These are phyloP conservation scores for Noctua fimbriata DNA, from an alignment of 2,888 invertebrate species.

Conservation along the genomic window DNA sequence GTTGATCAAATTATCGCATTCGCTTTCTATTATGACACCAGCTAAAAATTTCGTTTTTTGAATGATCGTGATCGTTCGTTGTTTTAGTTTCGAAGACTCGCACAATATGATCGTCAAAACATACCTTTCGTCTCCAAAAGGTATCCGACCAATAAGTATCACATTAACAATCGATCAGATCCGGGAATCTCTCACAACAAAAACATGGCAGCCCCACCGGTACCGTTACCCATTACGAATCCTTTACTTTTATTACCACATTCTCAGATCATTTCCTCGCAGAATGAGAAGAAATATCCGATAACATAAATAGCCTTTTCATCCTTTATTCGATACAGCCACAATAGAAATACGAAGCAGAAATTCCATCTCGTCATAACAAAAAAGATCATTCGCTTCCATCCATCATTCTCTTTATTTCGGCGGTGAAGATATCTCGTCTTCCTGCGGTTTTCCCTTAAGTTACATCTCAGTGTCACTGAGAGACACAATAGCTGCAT, in stretches of 20 bases:
- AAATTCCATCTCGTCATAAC: background rate
- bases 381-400: background rate
- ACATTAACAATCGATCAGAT: background rate
- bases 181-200: background rate
- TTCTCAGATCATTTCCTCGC: constrained; percentile 47
- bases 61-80: no score
- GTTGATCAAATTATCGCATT: background rate
- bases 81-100: background rate
- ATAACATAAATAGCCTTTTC: constrained; percentile 40
- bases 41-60: background rate
- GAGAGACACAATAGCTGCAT: background rate
- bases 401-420: background rate
- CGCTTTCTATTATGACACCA: background rate
- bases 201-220: background rate
- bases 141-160: background rate
- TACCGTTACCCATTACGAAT: constrained; percentile 10
- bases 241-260: constrained; percentile 40
- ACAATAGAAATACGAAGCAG: background rate
- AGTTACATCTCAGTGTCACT: background rate
- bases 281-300: constrained; percentile 41
- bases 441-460: background rate
- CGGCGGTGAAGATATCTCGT: background rate
- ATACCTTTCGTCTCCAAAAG: background rate
- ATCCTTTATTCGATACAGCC: constrained; percentile 24
- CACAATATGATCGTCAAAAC: background rate